Evolutionary conservation across 2,888 invertebrate genomes (phyloP).

Genomic region (Amphimallon solstitiale): DNA sequence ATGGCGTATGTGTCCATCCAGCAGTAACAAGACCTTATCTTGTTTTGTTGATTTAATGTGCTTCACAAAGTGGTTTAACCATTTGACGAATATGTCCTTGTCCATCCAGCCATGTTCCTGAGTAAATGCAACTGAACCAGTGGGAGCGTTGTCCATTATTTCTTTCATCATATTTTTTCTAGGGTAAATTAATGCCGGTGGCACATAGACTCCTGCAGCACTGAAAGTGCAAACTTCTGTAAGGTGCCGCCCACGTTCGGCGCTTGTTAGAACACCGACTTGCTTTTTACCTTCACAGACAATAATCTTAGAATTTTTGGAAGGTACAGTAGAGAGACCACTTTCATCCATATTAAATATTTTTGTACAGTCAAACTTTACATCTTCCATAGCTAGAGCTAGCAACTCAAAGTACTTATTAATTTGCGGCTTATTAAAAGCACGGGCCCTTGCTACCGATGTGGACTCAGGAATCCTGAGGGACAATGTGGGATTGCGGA

Average conservation of each 20-base stretch:
- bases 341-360: conserved; percentile 7
- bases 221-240: conserved; percentile 4
- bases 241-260: conserved; percentile 3
- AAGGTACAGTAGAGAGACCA: not conserved
- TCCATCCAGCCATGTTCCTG: conserved; percentile 24
- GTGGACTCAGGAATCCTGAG: conserved; percentile 21
- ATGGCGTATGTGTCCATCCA: conserved; percentile 47
- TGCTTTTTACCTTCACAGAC: not conserved
- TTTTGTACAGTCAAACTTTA: conserved; percentile 3
- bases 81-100: conserved; percentile 22
- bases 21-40: conserved; percentile 14
- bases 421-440: conserved; percentile 14
- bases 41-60: conserved; percentile 23
- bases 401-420: conserved; percentile 22
- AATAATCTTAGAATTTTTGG: conserved; percentile 2
- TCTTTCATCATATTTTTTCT: conserved; percentile 31
- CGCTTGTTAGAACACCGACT: conserved; percentile 4
- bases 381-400: not conserved
- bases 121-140: conserved; percentile 14
- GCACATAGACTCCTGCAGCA: conserved; percentile 11
- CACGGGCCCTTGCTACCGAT: conserved; percentile 13
- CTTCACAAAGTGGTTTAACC: conserved; percentile 23
- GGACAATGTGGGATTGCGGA: not conserved
- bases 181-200: conserved; percentile 26
- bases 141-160: conserved; percentile 22